Percentiles rank a stretch among this genome's conserved stretches.
Evolutionary conservation across 2,797 vertebrate species (phyloP).

Genomic region (Tenualosa thibaudeaui): DNA sequence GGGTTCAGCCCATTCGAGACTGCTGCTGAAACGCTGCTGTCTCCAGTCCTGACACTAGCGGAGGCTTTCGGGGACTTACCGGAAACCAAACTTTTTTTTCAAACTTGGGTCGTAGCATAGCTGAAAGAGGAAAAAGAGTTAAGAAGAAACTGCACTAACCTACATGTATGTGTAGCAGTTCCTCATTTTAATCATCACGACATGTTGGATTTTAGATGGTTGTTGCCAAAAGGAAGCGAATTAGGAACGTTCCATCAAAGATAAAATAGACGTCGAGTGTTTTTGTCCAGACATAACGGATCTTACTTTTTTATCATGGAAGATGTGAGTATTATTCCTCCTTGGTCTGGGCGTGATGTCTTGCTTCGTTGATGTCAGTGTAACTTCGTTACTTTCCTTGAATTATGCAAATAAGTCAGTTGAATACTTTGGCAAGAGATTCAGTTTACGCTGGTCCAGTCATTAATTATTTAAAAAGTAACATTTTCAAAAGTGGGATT

Average conservation of each 20-base stretch:
- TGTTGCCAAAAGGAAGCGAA: conserved; percentile 46
- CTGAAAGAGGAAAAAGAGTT: conserved; percentile 62
- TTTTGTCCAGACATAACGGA: conserved; percentile 63
- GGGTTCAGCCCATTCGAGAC: background rate
- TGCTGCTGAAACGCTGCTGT: background rate
- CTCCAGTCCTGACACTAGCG: conserved; percentile 26
- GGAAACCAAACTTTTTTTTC: conserved; percentile 74
- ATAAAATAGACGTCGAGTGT: conserved; percentile 58
- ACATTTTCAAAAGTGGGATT: background rate
- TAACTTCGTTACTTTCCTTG: background rate
- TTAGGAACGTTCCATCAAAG: conserved; percentile 43
- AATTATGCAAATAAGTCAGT: background rate
- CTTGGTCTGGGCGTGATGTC: background rate
- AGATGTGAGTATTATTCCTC: conserved; percentile 66
- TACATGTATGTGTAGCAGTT: conserved; percentile 54
- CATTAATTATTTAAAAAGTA: background rate
- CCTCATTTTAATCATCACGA: conserved; percentile 58
- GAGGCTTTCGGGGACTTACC: conserved; percentile 63
- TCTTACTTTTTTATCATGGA: conserved; percentile 67
- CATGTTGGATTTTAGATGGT: conserved; percentile 62
- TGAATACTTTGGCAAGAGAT: background rate
- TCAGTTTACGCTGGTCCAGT: background rate
- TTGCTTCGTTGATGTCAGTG: background rate
- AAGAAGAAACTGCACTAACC: conserved; percentile 40
- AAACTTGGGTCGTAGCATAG: conserved; percentile 56